phyloP scores from a whole-genome alignment of 2,888 invertebrate species.

The Elmis aenea region DNA sequence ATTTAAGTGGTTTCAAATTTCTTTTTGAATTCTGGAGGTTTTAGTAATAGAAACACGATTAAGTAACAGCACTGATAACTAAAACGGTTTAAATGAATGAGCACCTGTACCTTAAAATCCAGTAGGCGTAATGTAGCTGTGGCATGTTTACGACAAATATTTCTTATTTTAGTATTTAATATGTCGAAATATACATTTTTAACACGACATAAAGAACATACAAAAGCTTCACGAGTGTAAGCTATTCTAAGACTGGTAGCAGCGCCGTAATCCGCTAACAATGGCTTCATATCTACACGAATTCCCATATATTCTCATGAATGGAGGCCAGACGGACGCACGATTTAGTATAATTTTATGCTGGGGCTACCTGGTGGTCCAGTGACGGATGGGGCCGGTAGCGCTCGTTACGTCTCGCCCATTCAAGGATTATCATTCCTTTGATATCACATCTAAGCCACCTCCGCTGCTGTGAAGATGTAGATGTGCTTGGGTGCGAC shows the following conservation, averaged over 20 bases:
- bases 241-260: conserved; percentile 42
- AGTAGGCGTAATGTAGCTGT: no score
- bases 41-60: no score
- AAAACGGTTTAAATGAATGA: no score
- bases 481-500: conserved; percentile 18
- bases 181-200: not conserved
- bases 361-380: conserved; percentile 45
- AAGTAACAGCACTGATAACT: no score
- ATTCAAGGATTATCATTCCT: conserved; percentile 43
- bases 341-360: conserved; percentile 48
- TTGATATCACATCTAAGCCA: conserved; percentile 38
- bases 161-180: not conserved
- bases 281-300: conserved; percentile 43
- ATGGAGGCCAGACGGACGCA: conserved; percentile 41
- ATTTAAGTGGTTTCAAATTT: no score
- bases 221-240: conserved; percentile 13
- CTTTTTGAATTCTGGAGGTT: no score
- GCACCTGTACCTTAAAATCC: no score
- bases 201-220: conserved; percentile 4
- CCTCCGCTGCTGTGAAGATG: conserved; percentile 27
- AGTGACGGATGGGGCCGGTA: conserved; percentile 44
- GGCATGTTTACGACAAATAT: no score
- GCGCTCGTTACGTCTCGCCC: conserved; percentile 42
- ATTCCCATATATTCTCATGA: conserved; percentile 44
- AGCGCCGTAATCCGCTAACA: conserved; percentile 44